A percentile compares a stretch with the other conserved stretches of the same genome.
phyloP scores from a whole-genome alignment of 2,797 vertebrate species.

The Aplochiton taeniatus region DNA sequence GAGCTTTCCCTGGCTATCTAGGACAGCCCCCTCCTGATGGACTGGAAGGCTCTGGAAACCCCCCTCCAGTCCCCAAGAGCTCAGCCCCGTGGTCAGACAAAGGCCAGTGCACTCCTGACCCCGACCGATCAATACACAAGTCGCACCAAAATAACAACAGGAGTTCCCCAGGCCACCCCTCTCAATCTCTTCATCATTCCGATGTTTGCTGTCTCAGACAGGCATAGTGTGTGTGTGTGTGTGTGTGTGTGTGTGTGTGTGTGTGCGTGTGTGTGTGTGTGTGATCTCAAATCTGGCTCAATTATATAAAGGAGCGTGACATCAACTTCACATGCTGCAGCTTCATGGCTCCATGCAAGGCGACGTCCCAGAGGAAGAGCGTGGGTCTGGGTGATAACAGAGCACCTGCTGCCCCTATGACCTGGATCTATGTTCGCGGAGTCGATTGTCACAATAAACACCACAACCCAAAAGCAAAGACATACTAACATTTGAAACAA shows the following conservation, averaged over 20 bases:
- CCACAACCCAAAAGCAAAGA: no score
- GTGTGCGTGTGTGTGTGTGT: conserved; percentile 11
- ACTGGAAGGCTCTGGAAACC: conserved; percentile 32
- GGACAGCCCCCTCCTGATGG: conserved; percentile 54
- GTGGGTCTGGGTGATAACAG: conserved; percentile 41
- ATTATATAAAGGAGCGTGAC: conserved; percentile 9
- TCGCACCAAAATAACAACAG: no score
- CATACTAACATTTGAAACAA: no score
- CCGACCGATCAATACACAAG: conserved; percentile 33
- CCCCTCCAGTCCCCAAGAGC: conserved; percentile 24
- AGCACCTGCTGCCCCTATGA: conserved; percentile 8
- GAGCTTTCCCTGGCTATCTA: conserved; percentile 58
- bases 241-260: background rate
- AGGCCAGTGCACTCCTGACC: conserved; percentile 41
- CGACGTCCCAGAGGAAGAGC: conserved; percentile 22
- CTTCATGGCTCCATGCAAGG: conserved; percentile 44
- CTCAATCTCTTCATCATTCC: conserved; percentile 10
- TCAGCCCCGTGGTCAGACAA: conserved; percentile 24
- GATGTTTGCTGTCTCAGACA: conserved; percentile 38
- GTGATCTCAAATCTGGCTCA: conserved; percentile 16
- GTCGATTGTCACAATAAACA: no score
- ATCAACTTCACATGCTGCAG: no score
- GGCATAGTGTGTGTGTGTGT: background rate
- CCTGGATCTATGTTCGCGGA: background rate
- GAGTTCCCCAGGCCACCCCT: conserved; percentile 15